These are phyloP conservation scores for Calliopum simillimum DNA, from an alignment of 2,888 invertebrate genomes.

Conservation along the genomic window DNA sequence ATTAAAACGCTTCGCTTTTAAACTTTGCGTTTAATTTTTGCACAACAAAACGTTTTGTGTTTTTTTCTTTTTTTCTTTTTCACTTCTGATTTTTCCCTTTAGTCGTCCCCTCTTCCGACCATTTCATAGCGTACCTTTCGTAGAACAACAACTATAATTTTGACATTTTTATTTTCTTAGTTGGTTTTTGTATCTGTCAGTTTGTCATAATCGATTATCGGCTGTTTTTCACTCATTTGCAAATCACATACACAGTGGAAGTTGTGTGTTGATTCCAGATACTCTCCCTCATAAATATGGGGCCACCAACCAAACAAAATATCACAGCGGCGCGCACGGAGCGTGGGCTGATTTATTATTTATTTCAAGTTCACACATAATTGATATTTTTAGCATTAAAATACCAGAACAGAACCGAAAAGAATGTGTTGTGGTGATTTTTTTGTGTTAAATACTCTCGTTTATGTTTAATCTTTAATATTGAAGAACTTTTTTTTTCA, in stretches of 20 bases:
- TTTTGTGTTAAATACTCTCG: too few species aligned
- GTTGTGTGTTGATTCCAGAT: background rate
- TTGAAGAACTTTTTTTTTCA: too few species aligned
- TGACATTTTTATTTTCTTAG: too few species aligned
- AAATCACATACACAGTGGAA: background rate
- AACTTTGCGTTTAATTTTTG: background rate
- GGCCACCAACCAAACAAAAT: background rate
- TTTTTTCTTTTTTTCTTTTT: background rate
- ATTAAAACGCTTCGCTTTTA: conserved; percentile 13
- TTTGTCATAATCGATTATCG: conserved; percentile 25
- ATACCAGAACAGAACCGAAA: background rate
- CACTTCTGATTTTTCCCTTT: too few species aligned
- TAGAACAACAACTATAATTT: too few species aligned
- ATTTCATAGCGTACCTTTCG: too few species aligned
- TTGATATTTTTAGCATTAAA: conserved; percentile 16
- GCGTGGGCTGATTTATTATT: conserved; percentile 14
- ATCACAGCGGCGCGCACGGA: background rate
- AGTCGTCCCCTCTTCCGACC: too few species aligned
- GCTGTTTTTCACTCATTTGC: conserved; percentile 10
- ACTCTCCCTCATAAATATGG: background rate
- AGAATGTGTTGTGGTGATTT: too few species aligned
- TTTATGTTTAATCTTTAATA: too few species aligned
- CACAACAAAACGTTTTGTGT: background rate
- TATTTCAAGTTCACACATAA: conserved; percentile 25
- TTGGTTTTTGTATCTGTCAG: conserved; percentile 9